Evolutionary conservation across 1,140 invertebrate species (phyloP).

Genomic region (Atopsyche davidsoni): DNA sequence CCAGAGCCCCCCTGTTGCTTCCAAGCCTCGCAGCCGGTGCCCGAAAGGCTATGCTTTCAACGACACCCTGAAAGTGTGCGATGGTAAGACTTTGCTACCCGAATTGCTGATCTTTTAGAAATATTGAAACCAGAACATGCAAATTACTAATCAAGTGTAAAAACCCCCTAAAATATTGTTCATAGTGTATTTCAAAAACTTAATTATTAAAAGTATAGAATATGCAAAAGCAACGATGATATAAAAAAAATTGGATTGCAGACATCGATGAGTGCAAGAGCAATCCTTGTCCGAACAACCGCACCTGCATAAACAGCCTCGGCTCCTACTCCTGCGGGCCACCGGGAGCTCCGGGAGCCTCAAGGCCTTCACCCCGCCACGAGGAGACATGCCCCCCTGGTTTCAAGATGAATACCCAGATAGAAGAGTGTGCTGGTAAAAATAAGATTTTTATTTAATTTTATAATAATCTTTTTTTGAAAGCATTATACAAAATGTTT

Average conservation of each 20-base stretch:
- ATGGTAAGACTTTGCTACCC: constrained; percentile 50
- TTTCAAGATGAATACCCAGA: constrained; percentile 54
- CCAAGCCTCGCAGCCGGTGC: constrained; percentile 43
- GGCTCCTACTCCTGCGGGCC: constrained; percentile 60
- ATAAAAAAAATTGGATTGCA: too few species aligned
- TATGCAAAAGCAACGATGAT: too few species aligned
- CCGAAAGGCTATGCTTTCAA: constrained; percentile 61
- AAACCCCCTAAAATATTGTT: too few species aligned
- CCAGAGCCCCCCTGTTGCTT: too few species aligned
- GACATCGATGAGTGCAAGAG: constrained; percentile 69
- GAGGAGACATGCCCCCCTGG: constrained; percentile 59
- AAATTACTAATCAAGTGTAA: too few species aligned
- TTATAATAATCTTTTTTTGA: too few species aligned
- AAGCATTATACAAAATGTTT: too few species aligned
- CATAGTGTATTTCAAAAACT: too few species aligned
- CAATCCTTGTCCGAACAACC: constrained; percentile 55
- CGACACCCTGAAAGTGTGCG: constrained; percentile 53
- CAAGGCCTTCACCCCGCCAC: constrained; percentile 29
- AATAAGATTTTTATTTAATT: neutral
- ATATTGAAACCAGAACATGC: too few species aligned
- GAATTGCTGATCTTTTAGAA: too few species aligned
- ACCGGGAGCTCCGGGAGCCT: constrained; percentile 29
- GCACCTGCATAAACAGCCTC: constrained; percentile 64
- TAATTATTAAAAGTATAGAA: too few species aligned
- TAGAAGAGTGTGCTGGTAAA: constrained; percentile 53